A percentile compares a stretch with the other conserved stretches of the same genome.
Evolutionary conservation across 2,888 invertebrate genomes (phyloP).

Genomic region (Muschampia plurimacula): DNA sequence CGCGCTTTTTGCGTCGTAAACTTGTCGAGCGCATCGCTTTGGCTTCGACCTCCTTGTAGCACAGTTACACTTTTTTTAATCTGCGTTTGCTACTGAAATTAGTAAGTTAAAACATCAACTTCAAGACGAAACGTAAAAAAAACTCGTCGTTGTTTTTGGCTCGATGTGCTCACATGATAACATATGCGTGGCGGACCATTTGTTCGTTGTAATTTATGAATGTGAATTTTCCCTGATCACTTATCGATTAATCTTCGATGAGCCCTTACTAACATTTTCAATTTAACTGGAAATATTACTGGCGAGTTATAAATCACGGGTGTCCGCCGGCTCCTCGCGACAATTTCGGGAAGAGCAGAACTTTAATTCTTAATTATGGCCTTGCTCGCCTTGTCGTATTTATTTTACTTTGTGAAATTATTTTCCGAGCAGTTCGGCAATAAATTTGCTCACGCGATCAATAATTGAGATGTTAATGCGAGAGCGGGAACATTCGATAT

Average conservation of each 20-base stretch:
- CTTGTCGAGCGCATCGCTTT: slow-evolving; percentile 72
- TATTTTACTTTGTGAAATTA: slow-evolving; percentile 74
- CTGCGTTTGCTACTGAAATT: slow-evolving; percentile 25
- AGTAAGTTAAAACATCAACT: slow-evolving; percentile 17
- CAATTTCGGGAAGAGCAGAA: slow-evolving; percentile 70
- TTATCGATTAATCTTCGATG: slow-evolving; percentile 63
- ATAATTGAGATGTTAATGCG: slow-evolving; percentile 69
- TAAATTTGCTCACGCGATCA: slow-evolving; percentile 57
- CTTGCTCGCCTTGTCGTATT: slow-evolving; percentile 67
- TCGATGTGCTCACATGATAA: not conserved
- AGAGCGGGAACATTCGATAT: slow-evolving; percentile 38
- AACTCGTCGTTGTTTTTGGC: not conserved
- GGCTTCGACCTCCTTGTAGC: slow-evolving; percentile 64
- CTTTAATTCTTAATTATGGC: slow-evolving; percentile 81
- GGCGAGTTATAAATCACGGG: slow-evolving; percentile 68
- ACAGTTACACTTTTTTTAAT: slow-evolving; percentile 13
- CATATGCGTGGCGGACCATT: slow-evolving; percentile 36
- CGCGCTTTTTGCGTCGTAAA: slow-evolving; percentile 71
- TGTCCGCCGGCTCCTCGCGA: slow-evolving; percentile 63
- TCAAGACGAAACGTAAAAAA: not conserved
- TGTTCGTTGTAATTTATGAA: slow-evolving; percentile 49
- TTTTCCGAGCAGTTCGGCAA: slow-evolving; percentile 54
- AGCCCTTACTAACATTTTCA: slow-evolving; percentile 67
- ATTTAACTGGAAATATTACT: slow-evolving; percentile 72
- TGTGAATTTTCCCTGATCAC: slow-evolving; percentile 50